Evolutionary conservation across 2,888 invertebrate species (phyloP), one percentile per base, ranked within the genome.

Genomic region (Leuctra nigra): DNA sequence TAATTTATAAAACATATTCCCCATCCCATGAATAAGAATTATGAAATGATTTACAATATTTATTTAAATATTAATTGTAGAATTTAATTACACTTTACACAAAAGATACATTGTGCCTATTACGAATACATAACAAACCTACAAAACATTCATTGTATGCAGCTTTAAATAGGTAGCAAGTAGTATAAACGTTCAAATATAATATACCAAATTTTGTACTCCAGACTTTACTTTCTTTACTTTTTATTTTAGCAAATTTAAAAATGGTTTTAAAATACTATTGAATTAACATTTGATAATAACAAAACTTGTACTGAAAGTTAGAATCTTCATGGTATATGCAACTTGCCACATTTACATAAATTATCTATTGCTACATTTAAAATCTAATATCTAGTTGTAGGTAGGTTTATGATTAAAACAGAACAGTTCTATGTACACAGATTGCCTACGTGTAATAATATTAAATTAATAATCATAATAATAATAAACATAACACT

Each of bases 151-250:
- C 35, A 50, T 50, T 20, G 23, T 39, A 16, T 22, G 44, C 23
- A 44, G 44, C 44, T 22, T 29, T 44, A 44, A n/a, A n/a, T n/a
- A n/a, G n/a, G 44, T 44, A 44, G n/a, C 29, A 29, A 22, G 33
- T 39, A 60, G 60, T 60, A 60, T 55, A 60, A 60, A 58, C 33
- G 50, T 50, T 54, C 55, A 58, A 58, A 48, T 57, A 56, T 54
- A 59, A 53, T 29, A 44, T 56, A 50, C 56, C 48, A 48, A 53
- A 36, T 46, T 52, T 56, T 55, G 25, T 53, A 38, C 29, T 46
- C 33, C 16, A n/a, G 22, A 44, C 44, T 23, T 29, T 35, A 20
- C 14, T 41, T 41, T 41, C 16, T 33, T 25, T 6, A 7, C 11
- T 29, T 29, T 29, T 29, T 29, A 50, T 22, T 50, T 50, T 18